Evolutionary conservation across 1,140 invertebrate species (phyloP).

Genomic region (Amphibalanus amphitrite): DNA sequence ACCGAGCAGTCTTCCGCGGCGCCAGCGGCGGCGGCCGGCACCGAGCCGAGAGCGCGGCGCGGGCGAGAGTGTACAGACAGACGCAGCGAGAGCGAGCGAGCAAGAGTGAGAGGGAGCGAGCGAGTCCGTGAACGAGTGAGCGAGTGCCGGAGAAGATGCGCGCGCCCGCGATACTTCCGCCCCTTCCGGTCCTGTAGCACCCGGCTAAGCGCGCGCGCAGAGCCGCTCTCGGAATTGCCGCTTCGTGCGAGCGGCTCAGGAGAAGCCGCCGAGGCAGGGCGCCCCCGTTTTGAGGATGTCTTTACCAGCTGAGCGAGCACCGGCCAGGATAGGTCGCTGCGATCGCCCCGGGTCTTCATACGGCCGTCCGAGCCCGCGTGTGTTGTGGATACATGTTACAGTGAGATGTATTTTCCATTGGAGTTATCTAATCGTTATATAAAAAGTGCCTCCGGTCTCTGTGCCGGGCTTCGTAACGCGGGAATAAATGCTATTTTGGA

Average conservation of each 20-base stretch:
- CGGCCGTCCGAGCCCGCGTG: neutral
- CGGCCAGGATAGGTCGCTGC: neutral
- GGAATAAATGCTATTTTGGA: conserved; percentile 2
- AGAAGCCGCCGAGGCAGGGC: neutral
- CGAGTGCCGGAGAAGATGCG: too few species aligned
- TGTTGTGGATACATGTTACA: neutral
- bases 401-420: conserved; percentile 1
- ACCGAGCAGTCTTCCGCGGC: too few species aligned
- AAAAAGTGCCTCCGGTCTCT: neutral
- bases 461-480: neutral
- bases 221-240: neutral
- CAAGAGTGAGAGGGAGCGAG: too few species aligned
- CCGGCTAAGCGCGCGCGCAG: neutral
- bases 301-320: neutral
- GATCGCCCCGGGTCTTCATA: neutral
- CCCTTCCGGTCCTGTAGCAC: neutral
- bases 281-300: neutral
- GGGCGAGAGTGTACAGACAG: too few species aligned
- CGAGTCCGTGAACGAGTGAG: neutral
- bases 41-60: too few species aligned
- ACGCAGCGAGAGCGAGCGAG: too few species aligned
- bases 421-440: conserved; percentile 2
- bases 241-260: neutral
- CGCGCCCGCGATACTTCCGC: neutral
- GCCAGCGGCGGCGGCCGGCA: too few species aligned